Conservation (phyloP, 1,140 invertebrate genomes). For the Drosophila ohnishii region DNA sequence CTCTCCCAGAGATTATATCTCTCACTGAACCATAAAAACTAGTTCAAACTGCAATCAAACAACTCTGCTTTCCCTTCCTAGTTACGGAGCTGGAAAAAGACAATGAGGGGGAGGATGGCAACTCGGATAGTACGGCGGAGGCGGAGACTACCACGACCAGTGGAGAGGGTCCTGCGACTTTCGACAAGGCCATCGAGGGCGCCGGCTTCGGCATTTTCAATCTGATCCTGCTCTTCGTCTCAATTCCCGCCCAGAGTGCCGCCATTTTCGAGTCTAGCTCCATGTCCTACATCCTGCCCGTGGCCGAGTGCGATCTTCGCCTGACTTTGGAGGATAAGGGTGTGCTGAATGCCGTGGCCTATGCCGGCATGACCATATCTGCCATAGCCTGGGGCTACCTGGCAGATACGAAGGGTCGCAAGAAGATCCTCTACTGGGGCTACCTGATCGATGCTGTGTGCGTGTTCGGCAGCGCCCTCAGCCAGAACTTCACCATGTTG, state of each 20-base stretch:
- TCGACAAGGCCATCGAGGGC: conserved; percentile 86
- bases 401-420: conserved; percentile 90
- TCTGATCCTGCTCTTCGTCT: conserved; percentile 85
- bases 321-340: conserved; percentile 87
- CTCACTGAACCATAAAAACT: conserved; percentile 2
- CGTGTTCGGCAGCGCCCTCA: conserved; percentile 87
- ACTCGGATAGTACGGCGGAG: conserved; percentile 52
- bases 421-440: conserved; percentile 88
- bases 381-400: conserved; percentile 92
- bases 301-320: conserved; percentile 88
- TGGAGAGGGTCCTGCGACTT: conserved; percentile 84
- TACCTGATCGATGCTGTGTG: conserved; percentile 88
- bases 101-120: conserved; percentile 15
- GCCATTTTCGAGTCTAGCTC: conserved; percentile 87
- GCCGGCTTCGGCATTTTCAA: conserved; percentile 88
- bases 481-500: conserved; percentile 88
- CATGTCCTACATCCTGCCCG: conserved; percentile 88
- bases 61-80: neutral
- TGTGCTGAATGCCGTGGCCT: conserved; percentile 87
- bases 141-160: neutral
- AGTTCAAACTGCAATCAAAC: neutral
- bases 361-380: conserved; percentile 91
- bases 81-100: conserved; percentile 19
- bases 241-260: conserved; percentile 86
- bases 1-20: conserved; percentile 6